Percentiles rank a stretch among this genome's conserved stretches.
Evolutionary conservation across 2,888 invertebrate genomes (phyloP).

Genomic region (Eupithecia centaureata): DNA sequence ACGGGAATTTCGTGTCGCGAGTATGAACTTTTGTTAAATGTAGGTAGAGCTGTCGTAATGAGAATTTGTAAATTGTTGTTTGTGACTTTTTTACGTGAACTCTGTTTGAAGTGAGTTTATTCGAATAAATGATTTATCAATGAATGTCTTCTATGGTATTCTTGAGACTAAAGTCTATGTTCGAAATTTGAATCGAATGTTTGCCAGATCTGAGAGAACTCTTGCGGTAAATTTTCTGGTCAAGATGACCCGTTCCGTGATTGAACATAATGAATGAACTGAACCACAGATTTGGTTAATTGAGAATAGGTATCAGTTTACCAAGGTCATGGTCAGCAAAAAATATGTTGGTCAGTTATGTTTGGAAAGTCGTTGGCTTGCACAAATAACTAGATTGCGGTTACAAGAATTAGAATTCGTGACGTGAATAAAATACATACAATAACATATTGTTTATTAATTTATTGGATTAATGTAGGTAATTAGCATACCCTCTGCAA

Average conservation of each 20-base stretch:
- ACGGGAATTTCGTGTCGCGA: slow-evolving; percentile 30
- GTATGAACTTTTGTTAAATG: not conserved
- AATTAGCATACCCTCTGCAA: not conserved
- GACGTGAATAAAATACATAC: not conserved
- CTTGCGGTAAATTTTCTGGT: slow-evolving; percentile 53
- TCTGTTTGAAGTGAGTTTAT: not conserved
- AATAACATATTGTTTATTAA: not conserved
- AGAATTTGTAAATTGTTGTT: not conserved
- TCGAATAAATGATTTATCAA: not conserved
- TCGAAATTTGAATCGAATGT: not conserved
- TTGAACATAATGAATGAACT: slow-evolving; percentile 42
- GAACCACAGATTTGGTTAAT: slow-evolving; percentile 11
- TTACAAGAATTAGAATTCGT: not conserved
- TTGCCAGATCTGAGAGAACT: slow-evolving; percentile 44
- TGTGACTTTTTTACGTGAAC: not conserved
- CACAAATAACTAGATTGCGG: slow-evolving; percentile 10
- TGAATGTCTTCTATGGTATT: not conserved
- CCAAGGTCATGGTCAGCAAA: slow-evolving; percentile 49
- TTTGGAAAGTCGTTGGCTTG: slow-evolving; percentile 6
- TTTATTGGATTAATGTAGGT: not conserved
- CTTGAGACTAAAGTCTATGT: not conserved
- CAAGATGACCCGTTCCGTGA: slow-evolving; percentile 37
- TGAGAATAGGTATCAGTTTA: slow-evolving; percentile 41
- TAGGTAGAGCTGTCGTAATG: not conserved
- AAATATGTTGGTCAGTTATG: slow-evolving; percentile 30